Evolutionary conservation across 2,888 invertebrate genomes (phyloP), one percentile per base, ranked within the genome.

Genomic region (Autographa pulchrina): DNA sequence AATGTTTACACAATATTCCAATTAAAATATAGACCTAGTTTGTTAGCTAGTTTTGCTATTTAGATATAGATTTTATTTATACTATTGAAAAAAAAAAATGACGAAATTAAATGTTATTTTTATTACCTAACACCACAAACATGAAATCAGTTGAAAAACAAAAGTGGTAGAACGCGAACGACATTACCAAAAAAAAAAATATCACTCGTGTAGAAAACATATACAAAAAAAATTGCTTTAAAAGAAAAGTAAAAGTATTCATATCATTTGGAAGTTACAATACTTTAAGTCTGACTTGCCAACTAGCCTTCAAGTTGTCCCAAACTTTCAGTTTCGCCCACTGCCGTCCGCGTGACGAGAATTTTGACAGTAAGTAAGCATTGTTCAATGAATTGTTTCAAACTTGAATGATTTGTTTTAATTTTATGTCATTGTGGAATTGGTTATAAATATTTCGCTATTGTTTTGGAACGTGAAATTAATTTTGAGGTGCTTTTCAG

Each of bases 321-420:
- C 31, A 74, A 80, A 83, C 61, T 80, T 59, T 43, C 68, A 74
- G 71, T 74, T 38, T 68, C 48, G 58, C 69, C 52, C 31, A 41
- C 59, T 61, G 38, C n/a, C 54, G 72, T 67, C 72, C 62, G 62
- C 74, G 74, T 71, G 68, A 69, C 48, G 65, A 77, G 62, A 68
- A 72, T 81, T 82, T 71, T 41, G 68, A 80, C 74, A 67, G 65
- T 63, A 71, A 72, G 67, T 72, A 66, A 48, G 41, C 77, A 72
- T 77, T 71, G 67, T 77, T 62, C 20, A 60, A 60, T 52, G 60
- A 62, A 69, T 67, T 38, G 48, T 70, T 71, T 71, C 7, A 65
- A 77, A 77, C 54, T 81, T 77, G 41, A n/a, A 32, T 16, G 60
- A 62, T 65, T 64, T 7, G 6, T 56, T 63, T 66, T 48, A 69